phyloP scores from a whole-genome alignment of 2,888 invertebrate species.

The Luperina testacea region DNA sequence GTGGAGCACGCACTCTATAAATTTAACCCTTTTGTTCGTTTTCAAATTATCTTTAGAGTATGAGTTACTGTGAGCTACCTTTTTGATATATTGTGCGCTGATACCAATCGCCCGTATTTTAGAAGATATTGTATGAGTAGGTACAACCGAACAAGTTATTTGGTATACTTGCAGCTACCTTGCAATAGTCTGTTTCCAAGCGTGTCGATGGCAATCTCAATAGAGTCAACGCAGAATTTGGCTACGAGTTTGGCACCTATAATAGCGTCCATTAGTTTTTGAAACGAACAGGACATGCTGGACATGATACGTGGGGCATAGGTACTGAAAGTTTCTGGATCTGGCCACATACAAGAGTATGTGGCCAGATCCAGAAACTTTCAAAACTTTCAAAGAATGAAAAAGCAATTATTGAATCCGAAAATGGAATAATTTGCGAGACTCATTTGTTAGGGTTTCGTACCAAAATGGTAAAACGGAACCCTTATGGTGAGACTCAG shows the following conservation, averaged over 20 bases:
- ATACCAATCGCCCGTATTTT: conserved; percentile 45
- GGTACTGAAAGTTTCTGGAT: no score
- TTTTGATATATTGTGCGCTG: conserved; percentile 54
- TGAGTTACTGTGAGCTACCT: conserved; percentile 58
- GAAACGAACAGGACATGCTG: no score
- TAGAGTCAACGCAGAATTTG: background rate
- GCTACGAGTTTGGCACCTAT: background rate
- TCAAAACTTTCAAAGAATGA: no score
- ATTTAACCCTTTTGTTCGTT: conserved; percentile 66
- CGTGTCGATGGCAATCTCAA: background rate
- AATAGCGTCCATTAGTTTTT: background rate
- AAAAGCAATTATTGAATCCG: no score
- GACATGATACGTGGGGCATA: no score
- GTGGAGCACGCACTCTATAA: conserved; percentile 65
- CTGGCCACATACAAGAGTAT: no score
- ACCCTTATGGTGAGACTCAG: no score
- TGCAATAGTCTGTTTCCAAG: background rate
- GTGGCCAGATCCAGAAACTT: no score
- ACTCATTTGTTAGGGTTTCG: no score
- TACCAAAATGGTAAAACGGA: no score
- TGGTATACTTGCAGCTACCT: background rate
- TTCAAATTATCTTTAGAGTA: conserved; percentile 64
- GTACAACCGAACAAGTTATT: background rate
- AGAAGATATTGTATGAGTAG: conserved; percentile 25
- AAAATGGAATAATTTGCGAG: no score